Percentiles rank a stretch among this genome's conserved stretches.
phyloP scores from a whole-genome alignment of 1,140 invertebrate genomes.

The Sitodiplosis mosellana region DNA sequence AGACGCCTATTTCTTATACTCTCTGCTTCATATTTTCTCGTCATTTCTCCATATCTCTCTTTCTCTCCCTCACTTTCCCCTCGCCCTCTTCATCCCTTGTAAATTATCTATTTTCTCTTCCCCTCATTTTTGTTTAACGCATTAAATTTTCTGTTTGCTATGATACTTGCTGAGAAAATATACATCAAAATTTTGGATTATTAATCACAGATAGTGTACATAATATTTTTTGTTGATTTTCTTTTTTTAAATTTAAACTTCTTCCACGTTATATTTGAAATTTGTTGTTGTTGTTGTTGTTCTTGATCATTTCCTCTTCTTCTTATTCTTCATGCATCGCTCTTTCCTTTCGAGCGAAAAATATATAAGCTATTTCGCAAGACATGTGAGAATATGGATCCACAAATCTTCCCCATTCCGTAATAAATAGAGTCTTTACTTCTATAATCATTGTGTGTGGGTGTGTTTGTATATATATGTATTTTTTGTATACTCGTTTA shows the following conservation, averaged over 20 bases:
- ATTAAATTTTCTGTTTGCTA: background rate
- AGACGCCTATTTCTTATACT: too few relatives aligned
- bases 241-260: constrained; percentile 6
- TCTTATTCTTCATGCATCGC: background rate
- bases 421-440: too few relatives aligned
- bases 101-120: too few relatives aligned
- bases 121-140: too few relatives aligned
- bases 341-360: background rate
- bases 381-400: too few relatives aligned
- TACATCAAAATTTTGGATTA: constrained; percentile 29
- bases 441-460: background rate
- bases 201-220: constrained; percentile 28
- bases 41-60: too few relatives aligned
- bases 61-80: too few relatives aligned
- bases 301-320: constrained; percentile 7
- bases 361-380: too few relatives aligned
- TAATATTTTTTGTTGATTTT: constrained; percentile 13
- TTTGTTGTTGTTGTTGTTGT: constrained; percentile 16
- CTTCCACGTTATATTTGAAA: constrained; percentile 23
- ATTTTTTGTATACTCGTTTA: background rate
- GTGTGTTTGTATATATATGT: background rate
- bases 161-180: constrained; percentile 2
- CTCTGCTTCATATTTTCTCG: too few relatives aligned
- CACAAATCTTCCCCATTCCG: too few relatives aligned
- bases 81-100: too few relatives aligned